Evolutionary conservation across 2,113 vertebrate genomes (phyloP), one percentile per base, ranked within the genome.

Genomic region (Stigmatopora argus): DNA sequence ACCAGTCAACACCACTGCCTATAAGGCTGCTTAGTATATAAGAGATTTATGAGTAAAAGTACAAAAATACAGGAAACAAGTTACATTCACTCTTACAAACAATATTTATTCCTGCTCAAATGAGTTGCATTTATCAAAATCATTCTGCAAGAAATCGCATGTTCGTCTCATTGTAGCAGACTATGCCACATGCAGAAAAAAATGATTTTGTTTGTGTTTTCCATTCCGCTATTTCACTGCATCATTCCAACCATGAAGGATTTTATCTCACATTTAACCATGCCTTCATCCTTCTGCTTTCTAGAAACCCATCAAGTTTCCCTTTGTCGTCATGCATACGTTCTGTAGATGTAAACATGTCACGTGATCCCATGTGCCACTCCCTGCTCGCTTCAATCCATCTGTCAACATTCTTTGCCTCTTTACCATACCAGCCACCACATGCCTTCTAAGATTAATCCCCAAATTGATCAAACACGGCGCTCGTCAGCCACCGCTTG

Each of bases 351-450:
- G 69, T 63, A 44, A 69, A 46, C 66, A 21, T 7, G 52, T 77
- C 64, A 26, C 69, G 46, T 60, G 63, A 64, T 11, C 3, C 60
- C 66, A 72, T 12, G 18, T n/a, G 18, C 53, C 53, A 7, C 74
- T 74, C 61, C 9, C 10, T 62, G 19, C 73, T 64, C 65, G 66
- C n/a, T 65, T 49, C 62, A 5, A 17, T 46, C 78, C 76, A 76
- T 79, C 79, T 81, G 76, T 83, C 72, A 71, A 46, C 0, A 18
- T 18, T 8, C 12, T 51, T 53, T 64, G 51, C 46, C 3, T 64
- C 58, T 49, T 19, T 60, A 62, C 56, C 13, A 45, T n/a, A 44
- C n/a, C 12, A 7, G 34, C 55, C 58, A 57, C 53, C 63, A 60
- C 73, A 69, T 73, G 66, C 62, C 66, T 75, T 63, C 56, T 62